phyloP scores from a whole-genome alignment of 2,888 invertebrate species.

The Drosophila pegasa region DNA sequence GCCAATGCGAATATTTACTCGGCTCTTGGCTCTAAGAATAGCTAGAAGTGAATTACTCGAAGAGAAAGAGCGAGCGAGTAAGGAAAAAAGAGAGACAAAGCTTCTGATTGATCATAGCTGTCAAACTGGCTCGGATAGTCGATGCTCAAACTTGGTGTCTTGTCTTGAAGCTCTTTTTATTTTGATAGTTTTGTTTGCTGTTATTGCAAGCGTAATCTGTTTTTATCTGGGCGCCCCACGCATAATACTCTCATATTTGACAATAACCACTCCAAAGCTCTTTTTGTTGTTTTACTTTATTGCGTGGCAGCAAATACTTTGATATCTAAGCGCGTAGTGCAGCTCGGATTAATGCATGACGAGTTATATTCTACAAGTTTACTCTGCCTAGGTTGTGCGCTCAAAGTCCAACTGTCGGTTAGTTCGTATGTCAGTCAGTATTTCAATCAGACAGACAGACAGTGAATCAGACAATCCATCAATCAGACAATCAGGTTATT shows the following conservation, averaged over 20 bases:
- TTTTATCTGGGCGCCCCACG: neutral
- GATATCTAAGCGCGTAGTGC: neutral
- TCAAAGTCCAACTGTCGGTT: too few species aligned
- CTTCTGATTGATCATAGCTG: neutral
- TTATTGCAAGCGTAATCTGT: neutral
- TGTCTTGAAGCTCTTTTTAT: neutral
- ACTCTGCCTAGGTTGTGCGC: too few species aligned
- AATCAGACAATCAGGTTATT: neutral
- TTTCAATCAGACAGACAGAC: neutral
- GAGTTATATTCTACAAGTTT: too few species aligned
- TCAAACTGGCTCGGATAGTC: neutral
- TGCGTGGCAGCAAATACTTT: neutral
- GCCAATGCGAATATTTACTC: slow-evolving; percentile 6
- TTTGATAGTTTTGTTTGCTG: neutral
- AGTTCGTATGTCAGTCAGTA: too few species aligned
- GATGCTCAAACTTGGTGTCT: neutral
- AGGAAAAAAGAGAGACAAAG: neutral
- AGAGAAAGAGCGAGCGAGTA: neutral
- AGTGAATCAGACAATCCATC: neutral
- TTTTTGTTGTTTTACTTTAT: neutral
- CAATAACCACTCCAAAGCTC: neutral
- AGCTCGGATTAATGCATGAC: neutral
- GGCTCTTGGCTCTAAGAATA: slow-evolving; percentile 6
- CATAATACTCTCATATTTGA: neutral
- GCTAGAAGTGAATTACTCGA: neutral